Evolutionary conservation across 2,113 vertebrate genomes (phyloP), one percentile per base, ranked within the genome.

Genomic region (Zeus faber): DNA sequence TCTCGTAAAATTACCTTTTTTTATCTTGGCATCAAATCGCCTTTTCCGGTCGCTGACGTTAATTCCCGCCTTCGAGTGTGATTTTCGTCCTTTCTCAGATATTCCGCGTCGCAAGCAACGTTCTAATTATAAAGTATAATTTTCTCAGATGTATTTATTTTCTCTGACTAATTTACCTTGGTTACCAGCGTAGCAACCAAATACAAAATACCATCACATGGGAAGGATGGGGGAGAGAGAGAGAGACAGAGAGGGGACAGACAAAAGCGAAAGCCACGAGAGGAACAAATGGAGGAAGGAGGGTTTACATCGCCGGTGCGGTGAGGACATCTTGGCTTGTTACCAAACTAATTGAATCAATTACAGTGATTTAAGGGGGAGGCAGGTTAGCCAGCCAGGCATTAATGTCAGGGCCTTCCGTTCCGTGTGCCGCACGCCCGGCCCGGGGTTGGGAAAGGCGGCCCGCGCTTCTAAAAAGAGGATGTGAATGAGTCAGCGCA

Each of bases 301-400:
- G n/a, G 39, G 21, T 67, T 71, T 49, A 43, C 35, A 50, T 50
- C 29, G 43, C 48, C 22, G 10, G 21, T 53, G 55, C 27, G 68
- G 45, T 2, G 45, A 65, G 37, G 14, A 17, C 45, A 69, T 65
- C 40, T 45, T 85, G 86, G 86, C 85, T 67, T 22, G 45, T 72
- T 80, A 84, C 77, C 80, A 86, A 87, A 85, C 83, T 84, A 87
- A 89, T 89, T 85, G 54, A 88, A 72, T 84, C 58, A 81, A 88
- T 87, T 83, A 83, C 74, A 75, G 73, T 85, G 52, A 87, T 88
- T 87, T 79, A 71, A 9, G 54, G 58, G 55, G 68, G 77, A 70
- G 64, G 64, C 58, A 50, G 49, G 55, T 76, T 74, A 72, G 49
- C 58, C 31, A 50, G 77, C 60, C 58, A 62, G 68, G 74, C 80